Conservation (phyloP, 2,888 invertebrate species). For the Melinaea menophilus region DNA sequence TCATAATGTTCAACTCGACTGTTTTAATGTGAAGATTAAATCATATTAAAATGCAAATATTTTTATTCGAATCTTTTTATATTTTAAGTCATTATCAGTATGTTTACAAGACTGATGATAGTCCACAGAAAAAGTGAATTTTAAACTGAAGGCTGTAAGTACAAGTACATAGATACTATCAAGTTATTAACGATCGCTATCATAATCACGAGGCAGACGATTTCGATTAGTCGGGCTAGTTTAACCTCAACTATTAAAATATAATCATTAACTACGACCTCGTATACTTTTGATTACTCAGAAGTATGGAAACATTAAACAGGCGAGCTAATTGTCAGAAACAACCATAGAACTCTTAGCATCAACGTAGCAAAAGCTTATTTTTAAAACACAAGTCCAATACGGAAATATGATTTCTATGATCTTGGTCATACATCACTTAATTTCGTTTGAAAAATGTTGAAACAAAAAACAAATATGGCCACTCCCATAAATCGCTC, state of each 20-base stretch:
- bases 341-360: too few species aligned
- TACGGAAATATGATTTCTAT: too few species aligned
- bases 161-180: constrained; percentile 2
- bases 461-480: too few species aligned
- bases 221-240: neutral
- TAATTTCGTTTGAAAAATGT: too few species aligned
- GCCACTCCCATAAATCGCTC: too few species aligned
- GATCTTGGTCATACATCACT: too few species aligned
- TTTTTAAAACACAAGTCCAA: too few species aligned
- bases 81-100: too few species aligned
- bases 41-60: too few species aligned
- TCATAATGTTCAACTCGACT: constrained; percentile 28
- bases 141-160: neutral
- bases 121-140: constrained; percentile 9
- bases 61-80: too few species aligned
- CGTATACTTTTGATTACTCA: neutral
- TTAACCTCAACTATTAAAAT: neutral
- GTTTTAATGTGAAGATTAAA: constrained; percentile 1
- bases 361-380: too few species aligned
- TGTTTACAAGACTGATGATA: neutral
- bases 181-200: constrained; percentile 38
- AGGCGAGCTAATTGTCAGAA: too few species aligned
- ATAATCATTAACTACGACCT: constrained; percentile 2
- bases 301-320: neutral
- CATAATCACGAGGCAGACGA: constrained; percentile 32